Evolutionary conservation across 2,113 vertebrate species (phyloP).

Genomic region (Laticauda colubrina): DNA sequence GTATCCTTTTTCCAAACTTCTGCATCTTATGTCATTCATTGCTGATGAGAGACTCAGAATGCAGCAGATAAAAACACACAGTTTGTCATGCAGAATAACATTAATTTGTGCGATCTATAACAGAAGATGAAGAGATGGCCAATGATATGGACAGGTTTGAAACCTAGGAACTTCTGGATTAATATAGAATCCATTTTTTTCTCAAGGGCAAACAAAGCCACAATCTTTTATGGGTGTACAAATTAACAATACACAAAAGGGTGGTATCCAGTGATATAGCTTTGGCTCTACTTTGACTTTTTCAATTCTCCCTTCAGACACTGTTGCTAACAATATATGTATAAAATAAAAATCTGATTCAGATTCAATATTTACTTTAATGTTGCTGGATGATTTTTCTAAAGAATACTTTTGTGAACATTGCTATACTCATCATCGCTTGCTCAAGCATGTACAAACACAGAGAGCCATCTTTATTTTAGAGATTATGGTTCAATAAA

Average conservation of each 20-base stretch:
- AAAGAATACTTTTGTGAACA: constrained; percentile 37
- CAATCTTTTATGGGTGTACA: not conserved
- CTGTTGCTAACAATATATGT: not conserved
- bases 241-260: not conserved
- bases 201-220: not conserved
- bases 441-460: not conserved
- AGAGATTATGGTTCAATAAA: not conserved
- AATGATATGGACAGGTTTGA: not conserved
- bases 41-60: not conserved
- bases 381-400: not conserved
- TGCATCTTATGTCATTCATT: not conserved
- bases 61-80: not conserved
- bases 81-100: not conserved
- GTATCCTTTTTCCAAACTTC: not conserved
- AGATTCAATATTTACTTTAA: not conserved
- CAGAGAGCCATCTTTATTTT: not conserved
- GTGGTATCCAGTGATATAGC: not conserved
- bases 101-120: not conserved
- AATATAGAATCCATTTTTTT: not conserved
- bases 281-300: not conserved
- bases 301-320: not conserved
- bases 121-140: not conserved
- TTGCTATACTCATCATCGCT: constrained; percentile 36
- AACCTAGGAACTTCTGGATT: not conserved
- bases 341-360: not conserved